Conservation (phyloP, 2,113 vertebrate genomes). For the Heteronetta atricapilla region DNA sequence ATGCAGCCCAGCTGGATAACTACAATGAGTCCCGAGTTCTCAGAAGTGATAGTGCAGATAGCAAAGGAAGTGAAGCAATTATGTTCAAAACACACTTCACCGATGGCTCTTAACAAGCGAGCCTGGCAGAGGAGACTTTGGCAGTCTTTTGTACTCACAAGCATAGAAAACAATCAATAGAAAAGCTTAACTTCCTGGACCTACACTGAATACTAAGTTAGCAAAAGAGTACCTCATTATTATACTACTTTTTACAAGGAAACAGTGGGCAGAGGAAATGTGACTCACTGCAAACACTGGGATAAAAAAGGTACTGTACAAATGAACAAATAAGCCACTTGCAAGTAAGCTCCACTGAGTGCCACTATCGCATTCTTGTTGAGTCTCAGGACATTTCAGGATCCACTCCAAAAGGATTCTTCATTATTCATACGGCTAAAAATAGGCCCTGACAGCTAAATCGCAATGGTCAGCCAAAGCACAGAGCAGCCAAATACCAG, state of each 20-base stretch:
- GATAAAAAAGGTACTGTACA: not conserved
- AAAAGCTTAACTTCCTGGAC: not conserved
- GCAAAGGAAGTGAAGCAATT: not conserved
- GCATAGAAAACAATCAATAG: not conserved
- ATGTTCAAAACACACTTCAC: not conserved
- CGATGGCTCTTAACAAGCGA: not conserved
- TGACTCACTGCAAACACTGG: not conserved
- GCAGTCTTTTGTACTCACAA: not conserved
- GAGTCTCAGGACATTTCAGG: conserved; percentile 6
- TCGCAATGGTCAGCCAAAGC: not conserved
- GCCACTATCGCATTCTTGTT: conserved; percentile 13
- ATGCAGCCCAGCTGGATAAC: not conserved
- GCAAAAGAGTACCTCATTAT: not conserved
- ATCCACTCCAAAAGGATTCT: conserved; percentile 14
- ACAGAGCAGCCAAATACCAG: not conserved
- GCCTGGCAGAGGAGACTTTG: not conserved
- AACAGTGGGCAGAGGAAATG: conserved; percentile 16
- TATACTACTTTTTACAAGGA: not conserved
- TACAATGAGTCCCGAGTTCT: not conserved
- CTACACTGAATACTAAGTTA: not conserved
- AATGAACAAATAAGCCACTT: not conserved
- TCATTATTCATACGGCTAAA: not conserved
- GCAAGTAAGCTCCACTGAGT: not conserved
- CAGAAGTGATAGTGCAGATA: not conserved
- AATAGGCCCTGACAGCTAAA: not conserved